A percentile compares a stretch with the other conserved stretches of the same genome.
phyloP scores from a whole-genome alignment of 2,888 invertebrate species.

The Falcaria lacertinaria region DNA sequence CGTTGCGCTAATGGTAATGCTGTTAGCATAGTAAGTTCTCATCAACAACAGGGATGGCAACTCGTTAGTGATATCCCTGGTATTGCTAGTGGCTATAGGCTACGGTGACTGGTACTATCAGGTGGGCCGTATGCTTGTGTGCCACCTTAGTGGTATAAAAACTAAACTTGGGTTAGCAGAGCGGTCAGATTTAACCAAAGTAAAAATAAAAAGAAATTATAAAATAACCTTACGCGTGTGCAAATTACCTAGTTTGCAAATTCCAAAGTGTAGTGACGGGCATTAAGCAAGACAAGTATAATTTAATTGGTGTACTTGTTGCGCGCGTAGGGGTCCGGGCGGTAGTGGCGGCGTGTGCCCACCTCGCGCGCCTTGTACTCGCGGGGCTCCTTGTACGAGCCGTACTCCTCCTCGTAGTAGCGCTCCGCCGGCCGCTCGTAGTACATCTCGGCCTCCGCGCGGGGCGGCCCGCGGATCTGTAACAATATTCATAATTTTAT shows the following conservation, averaged over 20 bases:
- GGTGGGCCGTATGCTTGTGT: no score
- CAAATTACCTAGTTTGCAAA: background rate
- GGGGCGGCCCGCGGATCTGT: slow-evolving; percentile 56
- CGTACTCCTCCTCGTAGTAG: slow-evolving; percentile 63
- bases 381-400: slow-evolving; percentile 52
- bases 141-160: no score
- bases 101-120: no score
- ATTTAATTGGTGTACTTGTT: background rate
- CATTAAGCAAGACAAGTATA: slow-evolving; percentile 47
- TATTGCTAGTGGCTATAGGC: no score
- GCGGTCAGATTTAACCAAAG: no score
- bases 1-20: no score
- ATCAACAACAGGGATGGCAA: no score
- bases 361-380: slow-evolving; percentile 67
- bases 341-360: slow-evolving; percentile 52
- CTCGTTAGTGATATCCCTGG: no score
- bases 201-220: no score
- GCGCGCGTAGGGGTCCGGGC: slow-evolving; percentile 37
- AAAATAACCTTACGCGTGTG: background rate
- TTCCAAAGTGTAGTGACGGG: slow-evolving; percentile 34
- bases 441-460: slow-evolving; percentile 85
- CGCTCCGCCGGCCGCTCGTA: slow-evolving; percentile 64
- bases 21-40: no score
- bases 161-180: no score
- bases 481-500: background rate